These are phyloP conservation scores for Hirtodrosophila cameraria DNA, from an alignment of 2,888 invertebrate species.

Conservation along the genomic window DNA sequence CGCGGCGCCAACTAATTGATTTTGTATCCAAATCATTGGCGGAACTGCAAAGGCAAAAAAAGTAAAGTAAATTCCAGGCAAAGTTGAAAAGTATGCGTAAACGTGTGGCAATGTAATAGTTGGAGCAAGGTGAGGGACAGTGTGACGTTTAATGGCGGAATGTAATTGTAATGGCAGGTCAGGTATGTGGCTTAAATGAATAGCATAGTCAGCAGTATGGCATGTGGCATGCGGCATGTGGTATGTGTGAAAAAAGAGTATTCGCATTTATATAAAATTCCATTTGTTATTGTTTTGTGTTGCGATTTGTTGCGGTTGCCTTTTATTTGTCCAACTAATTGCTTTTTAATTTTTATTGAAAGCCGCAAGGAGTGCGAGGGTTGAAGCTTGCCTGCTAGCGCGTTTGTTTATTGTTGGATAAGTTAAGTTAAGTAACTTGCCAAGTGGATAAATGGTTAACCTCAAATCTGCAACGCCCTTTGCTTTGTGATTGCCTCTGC, in stretches of 20 bases:
- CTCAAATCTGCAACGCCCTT: conserved; percentile 22
- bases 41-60: conserved; percentile 85
- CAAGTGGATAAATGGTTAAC: conserved; percentile 35
- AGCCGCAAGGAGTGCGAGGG: conserved; percentile 25
- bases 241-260: conserved; percentile 23
- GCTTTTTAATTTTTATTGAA: conserved; percentile 69
- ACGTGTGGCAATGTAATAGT: neutral
- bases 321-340: conserved; percentile 64
- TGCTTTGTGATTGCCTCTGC: too few relatives aligned
- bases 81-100: conserved; percentile 3
- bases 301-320: conserved; percentile 54
- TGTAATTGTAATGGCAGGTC: conserved; percentile 45
- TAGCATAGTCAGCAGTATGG: conserved; percentile 13
- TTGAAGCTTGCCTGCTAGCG: neutral
- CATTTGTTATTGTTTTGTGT: conserved; percentile 49
- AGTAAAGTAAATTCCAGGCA: neutral
- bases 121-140: neutral
- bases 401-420: conserved; percentile 23
- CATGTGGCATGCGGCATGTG: neutral
- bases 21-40: conserved; percentile 90
- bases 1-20: conserved; percentile 89
- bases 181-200: conserved; percentile 43
- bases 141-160: conserved; percentile 30
- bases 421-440: conserved; percentile 25
- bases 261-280: conserved; percentile 61